Base-by-base conservation (phyloP, 2,797 vertebrate genomes). In the Malacoraja senta region DNA sequence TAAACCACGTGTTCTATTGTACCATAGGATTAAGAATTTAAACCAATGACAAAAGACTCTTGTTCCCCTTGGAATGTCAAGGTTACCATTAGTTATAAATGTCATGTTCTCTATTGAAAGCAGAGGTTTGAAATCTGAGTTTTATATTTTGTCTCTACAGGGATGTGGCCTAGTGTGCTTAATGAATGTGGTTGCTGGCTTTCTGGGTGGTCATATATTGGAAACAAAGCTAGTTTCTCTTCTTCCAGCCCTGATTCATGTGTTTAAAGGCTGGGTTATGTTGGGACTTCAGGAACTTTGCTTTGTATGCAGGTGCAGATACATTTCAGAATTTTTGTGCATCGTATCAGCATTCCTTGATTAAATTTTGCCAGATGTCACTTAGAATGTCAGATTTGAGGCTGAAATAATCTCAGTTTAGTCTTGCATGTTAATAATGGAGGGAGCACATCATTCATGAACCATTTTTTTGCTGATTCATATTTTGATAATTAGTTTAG, bases 291-390 rank as follows among this genome's bases (percentile, higher is more conserved):
- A 9, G 24, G 63, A 88, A 53, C 63, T 53, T 91, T 35, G 68
- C 71, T 74, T 91, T n/a, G n/a, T 74, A 19, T 92, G 90, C 71
- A 92, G 90, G 90, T 92, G 90, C 68, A 58, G 38, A 9, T 58
- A 7, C 13, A 76, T 72, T 92, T 76, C 68, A 72, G 72, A 38
- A 72, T 72, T 24, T 72, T 91, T 74, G 13, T 72, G 19, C 68
- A 21, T 13, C 4, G 19, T 74, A 65, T 53, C 38, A 53, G 24
- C 44, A 76, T 92, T 92, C 90, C 63, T 68, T 65, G 35, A 63
- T 88, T 68, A 63, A 68, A 65, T 88, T 38, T 88, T 88, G n/a
- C 84, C 84, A 88, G 84, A 88, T 88, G 84, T 88, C 68, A 88
- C 8, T 88, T 63, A 88, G 63, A 53, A 88, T 65, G 68, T 32